Evolutionary conservation across 2,113 vertebrate genomes (phyloP).

Genomic region (Potamarius usumacintae): DNA sequence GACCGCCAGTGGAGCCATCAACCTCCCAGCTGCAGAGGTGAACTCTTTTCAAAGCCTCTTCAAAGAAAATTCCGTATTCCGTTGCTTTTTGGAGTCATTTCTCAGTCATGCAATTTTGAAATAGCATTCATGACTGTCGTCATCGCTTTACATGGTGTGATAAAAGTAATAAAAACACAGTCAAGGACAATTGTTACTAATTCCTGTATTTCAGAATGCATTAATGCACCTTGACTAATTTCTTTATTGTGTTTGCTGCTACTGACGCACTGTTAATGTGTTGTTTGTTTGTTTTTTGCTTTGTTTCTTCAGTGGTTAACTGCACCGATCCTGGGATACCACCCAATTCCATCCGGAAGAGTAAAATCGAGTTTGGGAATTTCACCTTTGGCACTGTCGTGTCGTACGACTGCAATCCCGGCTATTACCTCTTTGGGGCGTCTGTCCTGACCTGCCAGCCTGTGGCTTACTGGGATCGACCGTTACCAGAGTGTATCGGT

Average conservation of each 20-base stretch:
- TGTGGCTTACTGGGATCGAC: constrained; percentile 93
- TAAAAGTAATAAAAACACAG: neutral
- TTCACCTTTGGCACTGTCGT: constrained; percentile 96
- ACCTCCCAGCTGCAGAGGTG: constrained; percentile 93
- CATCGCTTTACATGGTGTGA: neutral
- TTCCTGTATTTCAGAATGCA: neutral
- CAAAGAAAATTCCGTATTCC: neutral
- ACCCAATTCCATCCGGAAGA: constrained; percentile 94
- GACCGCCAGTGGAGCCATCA: constrained; percentile 94
- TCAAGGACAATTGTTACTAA: neutral
- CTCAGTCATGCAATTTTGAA: too few species aligned
- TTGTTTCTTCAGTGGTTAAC: constrained; percentile 84
- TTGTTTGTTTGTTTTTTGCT: neutral
- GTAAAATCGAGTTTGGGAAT: constrained; percentile 97
- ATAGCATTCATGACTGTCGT: neutral
- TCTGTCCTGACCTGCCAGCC: constrained; percentile 93
- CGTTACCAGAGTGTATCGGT: constrained; percentile 96
- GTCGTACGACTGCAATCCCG: constrained; percentile 97
- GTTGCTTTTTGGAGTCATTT: neutral
- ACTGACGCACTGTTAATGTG: neutral
- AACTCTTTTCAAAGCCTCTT: neutral
- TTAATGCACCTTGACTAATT: neutral
- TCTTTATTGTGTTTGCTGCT: neutral
- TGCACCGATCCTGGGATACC: constrained; percentile 95
- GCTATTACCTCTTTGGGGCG: constrained; percentile 93